Conservation (phyloP, 2,888 invertebrate species). For the Capitulum mitella region DNA sequence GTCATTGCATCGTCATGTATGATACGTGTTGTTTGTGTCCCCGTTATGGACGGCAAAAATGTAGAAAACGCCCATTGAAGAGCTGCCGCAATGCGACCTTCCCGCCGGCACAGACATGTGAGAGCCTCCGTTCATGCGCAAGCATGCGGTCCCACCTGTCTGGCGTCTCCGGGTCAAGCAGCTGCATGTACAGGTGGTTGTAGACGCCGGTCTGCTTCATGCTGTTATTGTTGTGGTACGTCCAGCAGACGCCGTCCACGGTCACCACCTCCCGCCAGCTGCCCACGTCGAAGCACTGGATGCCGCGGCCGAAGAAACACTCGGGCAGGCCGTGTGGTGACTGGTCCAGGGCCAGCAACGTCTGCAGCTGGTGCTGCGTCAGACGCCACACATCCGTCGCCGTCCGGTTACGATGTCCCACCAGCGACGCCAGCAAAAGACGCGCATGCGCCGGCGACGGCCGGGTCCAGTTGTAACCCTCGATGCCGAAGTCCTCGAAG, state of each 20-base stretch:
- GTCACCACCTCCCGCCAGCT: conserved; percentile 17
- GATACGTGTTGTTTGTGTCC: too few relatives aligned
- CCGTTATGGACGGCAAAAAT: too few relatives aligned
- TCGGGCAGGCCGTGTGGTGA: background rate
- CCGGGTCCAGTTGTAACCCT: background rate
- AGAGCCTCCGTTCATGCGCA: too few relatives aligned
- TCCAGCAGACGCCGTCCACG: conserved; percentile 11
- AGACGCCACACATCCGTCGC: background rate
- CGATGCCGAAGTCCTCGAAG: background rate
- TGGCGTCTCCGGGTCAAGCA: background rate
- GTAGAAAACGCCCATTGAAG: too few relatives aligned
- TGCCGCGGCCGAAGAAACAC: conserved; percentile 4
- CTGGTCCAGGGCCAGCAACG: background rate
- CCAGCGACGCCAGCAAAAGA: background rate
- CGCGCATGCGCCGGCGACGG: background rate
- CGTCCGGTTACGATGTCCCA: background rate
- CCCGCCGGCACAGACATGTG: too few relatives aligned
- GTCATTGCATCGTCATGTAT: too few relatives aligned
- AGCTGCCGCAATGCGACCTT: too few relatives aligned
- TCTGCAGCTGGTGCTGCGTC: background rate
- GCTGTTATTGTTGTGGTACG: conserved; percentile 16
- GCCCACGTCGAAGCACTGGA: background rate
- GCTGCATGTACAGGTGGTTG: conserved; percentile 17
- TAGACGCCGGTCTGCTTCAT: conserved; percentile 10
- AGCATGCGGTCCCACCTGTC: background rate